Percentiles rank a stretch among this genome's conserved stretches.
phyloP scores from a whole-genome alignment of 2,888 invertebrate genomes.

The Lomographa bimaculata region DNA sequence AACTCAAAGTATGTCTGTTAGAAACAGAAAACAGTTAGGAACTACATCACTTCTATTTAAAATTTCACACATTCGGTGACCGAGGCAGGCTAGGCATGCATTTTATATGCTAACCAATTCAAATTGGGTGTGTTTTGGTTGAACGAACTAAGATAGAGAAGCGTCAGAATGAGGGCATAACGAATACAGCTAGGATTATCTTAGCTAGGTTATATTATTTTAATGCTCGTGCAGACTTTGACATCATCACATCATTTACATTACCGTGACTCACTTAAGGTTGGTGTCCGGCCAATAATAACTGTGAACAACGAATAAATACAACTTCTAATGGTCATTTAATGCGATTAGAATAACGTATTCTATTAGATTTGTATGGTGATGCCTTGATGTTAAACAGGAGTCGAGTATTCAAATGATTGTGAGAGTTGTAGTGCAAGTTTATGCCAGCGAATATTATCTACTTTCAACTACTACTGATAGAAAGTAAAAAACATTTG shows the following conservation, averaged over 20 bases:
- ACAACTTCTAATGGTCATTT: slow-evolving; percentile 12
- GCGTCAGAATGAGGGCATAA: slow-evolving; percentile 6
- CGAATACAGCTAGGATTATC: slow-evolving; percentile 15
- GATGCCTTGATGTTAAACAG: slow-evolving; percentile 4
- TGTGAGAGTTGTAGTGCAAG: too few relatives aligned
- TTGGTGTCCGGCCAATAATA: slow-evolving; percentile 18
- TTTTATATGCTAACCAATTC: not conserved
- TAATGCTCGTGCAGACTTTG: slow-evolving; percentile 13
- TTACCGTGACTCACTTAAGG: slow-evolving; percentile 27
- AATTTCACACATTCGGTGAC: not conserved
- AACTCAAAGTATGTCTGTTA: too few relatives aligned
- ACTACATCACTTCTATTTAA: too few relatives aligned
- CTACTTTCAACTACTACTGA: too few relatives aligned
- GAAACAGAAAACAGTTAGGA: too few relatives aligned
- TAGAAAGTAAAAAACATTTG: too few relatives aligned
- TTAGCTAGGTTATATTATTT: slow-evolving; percentile 16
- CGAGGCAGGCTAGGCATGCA: not conserved
- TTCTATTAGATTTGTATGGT: slow-evolving; percentile 10
- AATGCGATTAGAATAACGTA: slow-evolving; percentile 10
- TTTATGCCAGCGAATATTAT: too few relatives aligned
- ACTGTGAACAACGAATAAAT: slow-evolving; percentile 24
- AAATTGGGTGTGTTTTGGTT: slow-evolving; percentile 5
- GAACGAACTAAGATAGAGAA: slow-evolving; percentile 11
- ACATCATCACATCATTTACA: slow-evolving; percentile 29
- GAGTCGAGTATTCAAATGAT: too few relatives aligned